phyloP scores from a whole-genome alignment of 2,888 invertebrate genomes.

The Parthenolecanium corni region DNA sequence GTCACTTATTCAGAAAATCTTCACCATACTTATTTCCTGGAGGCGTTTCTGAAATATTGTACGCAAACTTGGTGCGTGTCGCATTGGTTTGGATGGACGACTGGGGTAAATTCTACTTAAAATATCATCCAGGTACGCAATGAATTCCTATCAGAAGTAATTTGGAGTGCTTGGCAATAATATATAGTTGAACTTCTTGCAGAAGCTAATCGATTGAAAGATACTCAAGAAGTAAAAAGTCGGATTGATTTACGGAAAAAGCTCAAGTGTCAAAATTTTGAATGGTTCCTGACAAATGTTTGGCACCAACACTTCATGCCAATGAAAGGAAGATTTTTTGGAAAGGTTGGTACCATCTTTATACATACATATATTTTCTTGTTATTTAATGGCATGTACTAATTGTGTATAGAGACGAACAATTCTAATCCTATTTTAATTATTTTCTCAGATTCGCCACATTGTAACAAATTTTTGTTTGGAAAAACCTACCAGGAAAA shows the following conservation, averaged over 20 bases:
- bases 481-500: conserved; percentile 50
- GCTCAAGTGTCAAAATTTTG: conserved; percentile 45
- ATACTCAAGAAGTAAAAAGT: conserved; percentile 49
- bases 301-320: conserved; percentile 98
- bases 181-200: too few species aligned
- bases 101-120: conserved; percentile 84
- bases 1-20: conserved; percentile 80
- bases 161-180: too few species aligned
- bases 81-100: conserved; percentile 98
- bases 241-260: conserved; percentile 49
- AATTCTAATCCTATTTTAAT: too few species aligned
- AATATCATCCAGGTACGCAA: conserved; percentile 55
- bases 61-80: conserved; percentile 81
- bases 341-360: conserved; percentile 64
- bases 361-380: too few species aligned
- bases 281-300: conserved; percentile 86
- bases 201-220: conserved; percentile 48
- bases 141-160: too few species aligned
- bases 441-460: conserved; percentile 45
- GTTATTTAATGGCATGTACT: too few species aligned
- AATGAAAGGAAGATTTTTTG: conserved; percentile 73
- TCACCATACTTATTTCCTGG: conserved; percentile 94
- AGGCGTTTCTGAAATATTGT: conserved; percentile 75
- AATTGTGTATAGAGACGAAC: too few species aligned
- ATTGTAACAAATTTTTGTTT: conserved; percentile 47